Conservation (phyloP, 2,797 vertebrate species). For the Mormyrus hasselquistii region DNA sequence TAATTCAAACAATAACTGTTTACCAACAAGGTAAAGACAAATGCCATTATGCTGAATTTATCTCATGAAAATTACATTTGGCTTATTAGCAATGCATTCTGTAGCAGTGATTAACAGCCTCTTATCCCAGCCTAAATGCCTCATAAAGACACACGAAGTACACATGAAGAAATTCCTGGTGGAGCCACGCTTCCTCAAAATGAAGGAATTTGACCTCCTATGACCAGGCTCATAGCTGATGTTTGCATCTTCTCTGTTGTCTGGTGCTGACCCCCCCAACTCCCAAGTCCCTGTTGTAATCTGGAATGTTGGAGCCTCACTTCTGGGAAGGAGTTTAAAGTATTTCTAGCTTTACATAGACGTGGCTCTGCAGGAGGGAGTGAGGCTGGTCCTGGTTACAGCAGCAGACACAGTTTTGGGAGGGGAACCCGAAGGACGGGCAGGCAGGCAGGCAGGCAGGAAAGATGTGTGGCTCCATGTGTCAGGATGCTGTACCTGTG, state of each 20-base stretch:
- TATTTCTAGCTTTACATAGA: slow-evolving; percentile 37
- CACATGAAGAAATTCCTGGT: slow-evolving; percentile 33
- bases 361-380: neutral
- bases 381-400: neutral
- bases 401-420: neutral
- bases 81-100: slow-evolving; percentile 17
- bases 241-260: slow-evolving; percentile 58
- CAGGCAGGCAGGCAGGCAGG: neutral
- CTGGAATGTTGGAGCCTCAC: slow-evolving; percentile 62
- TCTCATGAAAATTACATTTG: neutral
- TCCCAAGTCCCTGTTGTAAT: slow-evolving; percentile 63
- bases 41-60: neutral
- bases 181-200: slow-evolving; percentile 41
- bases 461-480: neutral
- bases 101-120: slow-evolving; percentile 14
- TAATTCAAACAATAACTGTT: neutral
- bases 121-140: slow-evolving; percentile 20
- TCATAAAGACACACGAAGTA: slow-evolving; percentile 22
- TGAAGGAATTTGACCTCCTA: slow-evolving; percentile 60
- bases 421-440: neutral
- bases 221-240: slow-evolving; percentile 51
- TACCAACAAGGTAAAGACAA: neutral
- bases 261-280: slow-evolving; percentile 40
- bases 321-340: slow-evolving; percentile 70
- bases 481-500: neutral